A percentile compares a stretch with the other conserved stretches of the same genome.
Evolutionary conservation across 1,140 invertebrate genomes (phyloP).

Genomic region (Drosophila santomea): DNA sequence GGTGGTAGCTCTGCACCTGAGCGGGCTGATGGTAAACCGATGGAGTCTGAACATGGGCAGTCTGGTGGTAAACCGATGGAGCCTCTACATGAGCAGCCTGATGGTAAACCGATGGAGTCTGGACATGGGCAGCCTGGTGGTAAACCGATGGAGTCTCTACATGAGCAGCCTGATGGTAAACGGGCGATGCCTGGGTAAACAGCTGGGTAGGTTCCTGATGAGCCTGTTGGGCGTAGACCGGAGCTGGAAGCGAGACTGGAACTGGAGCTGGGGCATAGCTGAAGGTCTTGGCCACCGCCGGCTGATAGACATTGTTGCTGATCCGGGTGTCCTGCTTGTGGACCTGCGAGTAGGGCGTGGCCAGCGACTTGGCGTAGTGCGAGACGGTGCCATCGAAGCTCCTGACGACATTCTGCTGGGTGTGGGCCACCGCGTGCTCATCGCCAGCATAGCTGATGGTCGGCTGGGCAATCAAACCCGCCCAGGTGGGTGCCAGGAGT

Average conservation of each 20-base stretch:
- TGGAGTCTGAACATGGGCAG: slow-evolving; percentile 7
- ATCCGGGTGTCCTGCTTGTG: slow-evolving; percentile 87
- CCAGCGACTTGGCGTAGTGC: slow-evolving; percentile 87
- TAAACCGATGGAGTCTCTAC: slow-evolving; percentile 25
- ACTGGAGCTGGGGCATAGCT: slow-evolving; percentile 73
- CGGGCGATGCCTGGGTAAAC: slow-evolving; percentile 42
- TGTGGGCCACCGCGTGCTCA: slow-evolving; percentile 86
- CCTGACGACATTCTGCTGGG: slow-evolving; percentile 86
- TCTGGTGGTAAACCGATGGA: slow-evolving; percentile 39
- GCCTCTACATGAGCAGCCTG: slow-evolving; percentile 24
- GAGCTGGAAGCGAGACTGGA: slow-evolving; percentile 46
- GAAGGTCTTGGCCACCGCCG: slow-evolving; percentile 81
- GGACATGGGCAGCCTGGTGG: slow-evolving; percentile 25
- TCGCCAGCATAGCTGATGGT: slow-evolving; percentile 65
- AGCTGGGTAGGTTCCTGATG: slow-evolving; percentile 17
- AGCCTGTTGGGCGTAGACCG: slow-evolving; percentile 26
- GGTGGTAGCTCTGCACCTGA: slow-evolving; percentile 3
- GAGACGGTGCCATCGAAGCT: slow-evolving; percentile 87
- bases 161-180: slow-evolving; percentile 36
- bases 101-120: slow-evolving; percentile 26
- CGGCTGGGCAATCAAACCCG: slow-evolving; percentile 75
- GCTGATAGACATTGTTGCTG: slow-evolving; percentile 86
- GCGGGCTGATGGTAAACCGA: neutral
- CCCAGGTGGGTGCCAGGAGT: slow-evolving; percentile 69
- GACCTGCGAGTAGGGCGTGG: slow-evolving; percentile 87